These are phyloP conservation scores for Drosophila ezoana DNA, from an alignment of 2,888 invertebrate species.

Conservation along the genomic window DNA sequence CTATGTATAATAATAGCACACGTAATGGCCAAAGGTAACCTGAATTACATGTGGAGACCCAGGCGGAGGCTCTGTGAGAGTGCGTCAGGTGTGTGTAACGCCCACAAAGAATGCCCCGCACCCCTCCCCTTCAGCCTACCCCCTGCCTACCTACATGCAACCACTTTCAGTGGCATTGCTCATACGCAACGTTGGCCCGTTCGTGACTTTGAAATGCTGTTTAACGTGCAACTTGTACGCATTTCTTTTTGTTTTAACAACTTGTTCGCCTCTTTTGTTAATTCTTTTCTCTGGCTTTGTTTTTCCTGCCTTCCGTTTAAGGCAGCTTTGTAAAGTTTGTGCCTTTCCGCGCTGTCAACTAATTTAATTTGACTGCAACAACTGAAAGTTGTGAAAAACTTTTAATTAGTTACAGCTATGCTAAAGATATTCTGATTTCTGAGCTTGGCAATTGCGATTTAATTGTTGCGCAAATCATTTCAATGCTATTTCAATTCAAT, in stretches of 20 bases:
- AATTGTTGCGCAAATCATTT: constrained; percentile 52
- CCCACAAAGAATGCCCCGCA: constrained; percentile 4
- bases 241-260: constrained; percentile 10
- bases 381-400: constrained; percentile 35
- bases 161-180: constrained; percentile 23
- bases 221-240: constrained; percentile 41
- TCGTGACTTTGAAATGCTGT: constrained; percentile 45
- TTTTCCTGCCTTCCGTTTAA: constrained; percentile 9
- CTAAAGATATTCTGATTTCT: constrained; percentile 20
- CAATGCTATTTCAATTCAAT: constrained; percentile 18
- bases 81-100: constrained; percentile 40
- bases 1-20: constrained; percentile 1
- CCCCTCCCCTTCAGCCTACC: background rate
- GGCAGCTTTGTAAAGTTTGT: constrained; percentile 40
- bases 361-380: constrained; percentile 40
- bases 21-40: constrained; percentile 8
- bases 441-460: constrained; percentile 46
- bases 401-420: constrained; percentile 53
- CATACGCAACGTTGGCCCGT: constrained; percentile 49
- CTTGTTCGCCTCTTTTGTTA: background rate
- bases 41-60: constrained; percentile 8
- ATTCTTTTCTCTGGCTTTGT: background rate
- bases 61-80: constrained; percentile 19
- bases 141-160: background rate
- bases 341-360: constrained; percentile 39